A percentile compares a stretch with the other conserved stretches of the same genome.
These are phyloP conservation scores for Heliconius ismenius DNA, from an alignment of 2,888 invertebrate genomes.

Conservation along the genomic window DNA sequence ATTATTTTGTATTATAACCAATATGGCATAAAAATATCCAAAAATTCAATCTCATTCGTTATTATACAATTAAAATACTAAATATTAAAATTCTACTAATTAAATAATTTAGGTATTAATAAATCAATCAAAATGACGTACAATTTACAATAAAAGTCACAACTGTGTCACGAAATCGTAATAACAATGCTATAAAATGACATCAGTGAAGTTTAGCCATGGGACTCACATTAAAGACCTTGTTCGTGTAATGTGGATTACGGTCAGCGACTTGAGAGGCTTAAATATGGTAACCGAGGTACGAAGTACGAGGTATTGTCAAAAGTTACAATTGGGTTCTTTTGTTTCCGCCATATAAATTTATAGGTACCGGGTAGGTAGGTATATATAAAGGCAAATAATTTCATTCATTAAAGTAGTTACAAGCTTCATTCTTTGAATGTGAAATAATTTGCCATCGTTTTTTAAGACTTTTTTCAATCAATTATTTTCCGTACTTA, in stretches of 20 bases:
- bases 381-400: too few relatives aligned
- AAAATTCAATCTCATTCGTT: too few relatives aligned
- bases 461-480: too few relatives aligned
- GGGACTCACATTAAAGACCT: slow-evolving; percentile 15
- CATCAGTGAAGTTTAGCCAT: slow-evolving; percentile 4
- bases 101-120: background rate
- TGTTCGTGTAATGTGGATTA: slow-evolving; percentile 16
- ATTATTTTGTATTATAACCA: too few relatives aligned
- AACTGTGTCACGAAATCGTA: background rate
- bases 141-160: background rate
- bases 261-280: slow-evolving; percentile 25
- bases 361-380: too few relatives aligned
- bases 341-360: too few relatives aligned
- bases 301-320: background rate
- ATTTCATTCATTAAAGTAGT: too few relatives aligned
- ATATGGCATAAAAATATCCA: too few relatives aligned
- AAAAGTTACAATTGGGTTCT: background rate
- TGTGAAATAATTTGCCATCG: too few relatives aligned
- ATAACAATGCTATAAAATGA: background rate
- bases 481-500: too few relatives aligned
- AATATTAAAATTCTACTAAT: background rate
- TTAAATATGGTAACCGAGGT: slow-evolving; percentile 13
- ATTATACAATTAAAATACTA: too few relatives aligned
- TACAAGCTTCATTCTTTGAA: too few relatives aligned
- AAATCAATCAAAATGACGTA: background rate